Percentiles rank a stretch among this genome's conserved stretches.
phyloP scores from a whole-genome alignment of 2,797 vertebrate species.

The Rhabdomys pumilio region DNA sequence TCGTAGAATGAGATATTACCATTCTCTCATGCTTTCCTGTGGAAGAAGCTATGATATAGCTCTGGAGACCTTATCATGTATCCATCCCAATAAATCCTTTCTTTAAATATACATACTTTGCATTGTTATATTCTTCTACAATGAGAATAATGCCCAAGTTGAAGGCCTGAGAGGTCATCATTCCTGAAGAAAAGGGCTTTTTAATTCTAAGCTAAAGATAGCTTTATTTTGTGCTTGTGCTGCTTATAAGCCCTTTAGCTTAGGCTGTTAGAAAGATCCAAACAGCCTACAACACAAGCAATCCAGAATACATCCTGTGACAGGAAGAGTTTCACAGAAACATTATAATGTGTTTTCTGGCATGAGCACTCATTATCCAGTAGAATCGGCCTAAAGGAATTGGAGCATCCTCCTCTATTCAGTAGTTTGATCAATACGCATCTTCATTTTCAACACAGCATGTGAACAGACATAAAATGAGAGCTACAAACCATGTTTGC shows the following conservation, averaged over 20 bases:
- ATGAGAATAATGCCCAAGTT: too few species aligned
- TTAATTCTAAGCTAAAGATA: too few species aligned
- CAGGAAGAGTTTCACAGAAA: not conserved
- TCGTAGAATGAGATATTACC: not conserved
- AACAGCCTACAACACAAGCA: not conserved
- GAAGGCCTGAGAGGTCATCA: too few species aligned
- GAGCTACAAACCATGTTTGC: slow-evolving; percentile 45
- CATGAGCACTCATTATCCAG: slow-evolving; percentile 11
- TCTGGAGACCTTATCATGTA: too few species aligned
- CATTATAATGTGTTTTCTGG: slow-evolving; percentile 44
- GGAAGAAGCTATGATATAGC: not conserved
- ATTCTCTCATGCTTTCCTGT: not conserved
- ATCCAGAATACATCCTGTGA: slow-evolving; percentile 18
- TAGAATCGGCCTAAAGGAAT: slow-evolving; percentile 54
- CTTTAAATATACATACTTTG: not conserved
- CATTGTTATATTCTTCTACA: not conserved
- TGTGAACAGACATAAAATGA: slow-evolving; percentile 60
- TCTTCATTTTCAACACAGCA: slow-evolving; percentile 65
- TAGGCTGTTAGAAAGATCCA: not conserved
- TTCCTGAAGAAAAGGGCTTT: not conserved
- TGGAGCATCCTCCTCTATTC: slow-evolving; percentile 33
- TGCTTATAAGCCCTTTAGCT: not conserved
- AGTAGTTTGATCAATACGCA: slow-evolving; percentile 59
- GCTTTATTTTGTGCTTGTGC: not conserved
- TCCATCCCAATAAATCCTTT: not conserved